Percentiles rank a stretch among this genome's conserved stretches.
phyloP scores from a whole-genome alignment of 2,113 vertebrate species.

The Mobula hypostoma region DNA sequence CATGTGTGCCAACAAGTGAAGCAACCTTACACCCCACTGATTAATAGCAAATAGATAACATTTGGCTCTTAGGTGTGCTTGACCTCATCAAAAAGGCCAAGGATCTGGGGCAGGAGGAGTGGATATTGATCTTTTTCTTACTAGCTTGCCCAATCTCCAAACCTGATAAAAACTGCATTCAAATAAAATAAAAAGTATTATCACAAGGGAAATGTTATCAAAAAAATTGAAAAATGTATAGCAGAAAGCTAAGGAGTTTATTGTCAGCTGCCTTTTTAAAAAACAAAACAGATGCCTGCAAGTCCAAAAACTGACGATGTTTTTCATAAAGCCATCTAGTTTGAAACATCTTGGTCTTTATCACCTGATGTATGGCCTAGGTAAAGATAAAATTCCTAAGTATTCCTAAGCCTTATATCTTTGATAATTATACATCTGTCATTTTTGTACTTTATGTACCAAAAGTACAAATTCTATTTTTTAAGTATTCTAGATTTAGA shows the following conservation, averaged over 20 bases:
- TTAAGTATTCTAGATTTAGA: not conserved
- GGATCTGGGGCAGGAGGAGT: not conserved
- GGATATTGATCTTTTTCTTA: not conserved
- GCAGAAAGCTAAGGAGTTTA: not conserved
- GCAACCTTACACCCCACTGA: not conserved
- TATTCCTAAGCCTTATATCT: not conserved
- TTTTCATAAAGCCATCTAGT: no score
- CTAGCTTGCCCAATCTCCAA: not conserved
- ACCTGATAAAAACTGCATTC: not conserved
- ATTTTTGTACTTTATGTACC: not conserved
- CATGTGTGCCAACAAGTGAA: not conserved
- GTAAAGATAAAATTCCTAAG: not conserved
- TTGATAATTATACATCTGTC: slow-evolving; percentile 5
- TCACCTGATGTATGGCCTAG: not conserved
- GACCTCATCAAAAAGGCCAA: not conserved
- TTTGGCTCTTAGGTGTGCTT: not conserved
- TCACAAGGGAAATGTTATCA: not conserved
- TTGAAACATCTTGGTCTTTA: no score
- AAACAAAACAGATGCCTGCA: not conserved
- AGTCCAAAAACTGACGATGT: not conserved
- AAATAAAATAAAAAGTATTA: not conserved
- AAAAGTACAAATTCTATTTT: not conserved
- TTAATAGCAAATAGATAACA: not conserved
- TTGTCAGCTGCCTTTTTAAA: no score
- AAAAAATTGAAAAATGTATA: not conserved